Percentiles rank a stretch among this genome's conserved stretches.
Evolutionary conservation across 2,888 invertebrate genomes (phyloP).

Genomic region (Mythimna pallens): DNA sequence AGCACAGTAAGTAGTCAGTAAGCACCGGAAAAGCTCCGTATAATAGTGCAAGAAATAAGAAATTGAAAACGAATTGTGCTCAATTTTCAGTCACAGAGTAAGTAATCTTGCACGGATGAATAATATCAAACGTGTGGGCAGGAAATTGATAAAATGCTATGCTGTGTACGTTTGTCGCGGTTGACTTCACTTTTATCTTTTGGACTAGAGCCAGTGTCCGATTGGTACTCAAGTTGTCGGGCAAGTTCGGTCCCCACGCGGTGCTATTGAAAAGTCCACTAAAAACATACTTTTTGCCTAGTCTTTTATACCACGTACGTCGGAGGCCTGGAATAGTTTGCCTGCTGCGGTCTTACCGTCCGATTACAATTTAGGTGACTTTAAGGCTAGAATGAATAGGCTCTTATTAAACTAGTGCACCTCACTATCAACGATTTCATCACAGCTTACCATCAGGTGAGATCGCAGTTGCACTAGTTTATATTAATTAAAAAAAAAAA

Average conservation of each 20-base stretch:
- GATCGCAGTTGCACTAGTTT: no score
- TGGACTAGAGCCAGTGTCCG: conserved; percentile 78
- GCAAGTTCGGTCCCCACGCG: conserved; percentile 72
- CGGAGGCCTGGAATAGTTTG: no score
- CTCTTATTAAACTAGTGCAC: no score
- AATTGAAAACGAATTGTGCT: conserved; percentile 11
- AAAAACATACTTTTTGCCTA: conserved; percentile 63
- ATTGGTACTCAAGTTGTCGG: conserved; percentile 75
- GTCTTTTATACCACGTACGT: no score
- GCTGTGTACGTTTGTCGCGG: conserved; percentile 67
- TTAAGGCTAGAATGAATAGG: no score
- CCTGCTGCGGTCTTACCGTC: no score
- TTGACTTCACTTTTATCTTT: conserved; percentile 78
- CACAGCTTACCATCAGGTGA: no score
- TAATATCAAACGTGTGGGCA: conserved; percentile 46
- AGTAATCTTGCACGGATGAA: conserved; percentile 44
- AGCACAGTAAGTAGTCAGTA: neutral
- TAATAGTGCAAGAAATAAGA: neutral
- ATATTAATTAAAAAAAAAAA: no score
- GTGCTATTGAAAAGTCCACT: conserved; percentile 69
- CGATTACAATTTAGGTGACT: no score
- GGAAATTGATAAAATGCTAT: conserved; percentile 66
- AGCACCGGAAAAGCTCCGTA: neutral
- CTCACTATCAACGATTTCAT: no score
- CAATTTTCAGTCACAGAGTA: conserved; percentile 19